A percentile compares a stretch with the other conserved stretches of the same genome.
Conservation (phyloP, 2,113 vertebrate genomes). For the Neogobius melanostomus region DNA sequence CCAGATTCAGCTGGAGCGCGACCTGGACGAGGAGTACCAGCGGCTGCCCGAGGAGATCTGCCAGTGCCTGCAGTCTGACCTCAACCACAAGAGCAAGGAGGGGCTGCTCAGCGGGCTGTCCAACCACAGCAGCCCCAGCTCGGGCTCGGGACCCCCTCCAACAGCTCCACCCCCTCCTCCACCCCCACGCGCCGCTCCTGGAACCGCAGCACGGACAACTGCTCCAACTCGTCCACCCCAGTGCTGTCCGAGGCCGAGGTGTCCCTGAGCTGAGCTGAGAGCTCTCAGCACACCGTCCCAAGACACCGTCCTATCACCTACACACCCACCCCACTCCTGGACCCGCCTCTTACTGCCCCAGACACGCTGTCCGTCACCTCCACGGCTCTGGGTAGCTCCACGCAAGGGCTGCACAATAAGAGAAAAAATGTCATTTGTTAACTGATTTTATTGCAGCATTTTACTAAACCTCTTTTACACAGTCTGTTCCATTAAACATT, state of each 20-base stretch:
- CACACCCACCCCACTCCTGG: no score
- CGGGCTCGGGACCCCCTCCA: slow-evolving; percentile 68
- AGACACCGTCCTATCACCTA: no score
- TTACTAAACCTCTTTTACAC: no score
- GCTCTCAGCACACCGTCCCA: no score
- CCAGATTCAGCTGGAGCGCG: slow-evolving; percentile 66
- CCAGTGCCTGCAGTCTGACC: slow-evolving; percentile 77
- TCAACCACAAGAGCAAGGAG: slow-evolving; percentile 69
- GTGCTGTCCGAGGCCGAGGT: slow-evolving; percentile 66
- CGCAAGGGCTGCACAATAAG: no score
- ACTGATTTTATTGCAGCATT: no score
- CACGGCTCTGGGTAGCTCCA: no score
- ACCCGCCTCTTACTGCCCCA: no score
- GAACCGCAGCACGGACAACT: slow-evolving; percentile 68
- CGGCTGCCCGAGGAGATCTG: slow-evolving; percentile 79
- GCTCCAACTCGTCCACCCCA: slow-evolving; percentile 67
- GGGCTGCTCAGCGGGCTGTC: slow-evolving; percentile 48
- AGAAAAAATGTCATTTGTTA: no score
- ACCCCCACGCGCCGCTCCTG: slow-evolving; percentile 59
- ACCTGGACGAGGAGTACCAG: slow-evolving; percentile 71
- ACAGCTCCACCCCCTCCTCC: slow-evolving; percentile 75
- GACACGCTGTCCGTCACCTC: no score
- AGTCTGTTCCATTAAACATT: no score
- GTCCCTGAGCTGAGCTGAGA: slow-evolving; percentile 39
- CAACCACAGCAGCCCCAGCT: slow-evolving; percentile 69